These are phyloP conservation scores for Cerastoderma edule DNA, from an alignment of 2,888 invertebrate genomes.

Conservation along the genomic window DNA sequence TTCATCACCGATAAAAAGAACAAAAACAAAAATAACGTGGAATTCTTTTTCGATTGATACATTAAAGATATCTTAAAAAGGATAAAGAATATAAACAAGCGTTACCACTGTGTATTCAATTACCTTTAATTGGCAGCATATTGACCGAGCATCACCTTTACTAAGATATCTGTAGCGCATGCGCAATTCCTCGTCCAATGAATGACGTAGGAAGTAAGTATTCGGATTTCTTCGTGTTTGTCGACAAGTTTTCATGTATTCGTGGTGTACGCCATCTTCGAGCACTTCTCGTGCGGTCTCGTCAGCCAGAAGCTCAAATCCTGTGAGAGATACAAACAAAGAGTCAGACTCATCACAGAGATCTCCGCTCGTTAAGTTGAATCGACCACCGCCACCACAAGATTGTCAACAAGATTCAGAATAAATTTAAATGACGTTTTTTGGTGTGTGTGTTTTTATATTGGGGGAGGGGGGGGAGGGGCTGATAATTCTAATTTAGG, in stretches of 20 bases:
- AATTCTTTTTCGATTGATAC: too few species aligned
- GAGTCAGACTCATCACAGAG: background rate
- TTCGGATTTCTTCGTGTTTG: slow-evolving; percentile 66
- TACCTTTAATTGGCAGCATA: slow-evolving; percentile 69
- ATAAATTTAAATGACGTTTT: background rate
- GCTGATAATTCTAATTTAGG: too few species aligned
- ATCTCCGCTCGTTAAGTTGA: too few species aligned
- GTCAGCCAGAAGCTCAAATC: slow-evolving; percentile 65
- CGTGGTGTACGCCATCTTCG: slow-evolving; percentile 65
- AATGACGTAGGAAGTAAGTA: slow-evolving; percentile 68
- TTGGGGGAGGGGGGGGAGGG: too few species aligned
- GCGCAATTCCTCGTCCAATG: slow-evolving; percentile 65
- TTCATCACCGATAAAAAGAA: too few species aligned
- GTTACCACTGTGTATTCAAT: too few species aligned
- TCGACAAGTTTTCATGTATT: slow-evolving; percentile 71
- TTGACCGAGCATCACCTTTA: slow-evolving; percentile 63
- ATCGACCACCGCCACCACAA: too few species aligned
- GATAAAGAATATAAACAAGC: too few species aligned
- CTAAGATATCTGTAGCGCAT: slow-evolving; percentile 71
- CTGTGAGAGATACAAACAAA: slow-evolving; percentile 33
- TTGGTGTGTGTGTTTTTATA: background rate
- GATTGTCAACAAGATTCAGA: background rate
- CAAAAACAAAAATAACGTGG: too few species aligned
- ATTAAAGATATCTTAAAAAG: too few species aligned
- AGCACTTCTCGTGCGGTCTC: slow-evolving; percentile 62